Evolutionary conservation across 2,113 vertebrate genomes (phyloP), one percentile per base, ranked within the genome.

Genomic region (Bucco capensis): DNA sequence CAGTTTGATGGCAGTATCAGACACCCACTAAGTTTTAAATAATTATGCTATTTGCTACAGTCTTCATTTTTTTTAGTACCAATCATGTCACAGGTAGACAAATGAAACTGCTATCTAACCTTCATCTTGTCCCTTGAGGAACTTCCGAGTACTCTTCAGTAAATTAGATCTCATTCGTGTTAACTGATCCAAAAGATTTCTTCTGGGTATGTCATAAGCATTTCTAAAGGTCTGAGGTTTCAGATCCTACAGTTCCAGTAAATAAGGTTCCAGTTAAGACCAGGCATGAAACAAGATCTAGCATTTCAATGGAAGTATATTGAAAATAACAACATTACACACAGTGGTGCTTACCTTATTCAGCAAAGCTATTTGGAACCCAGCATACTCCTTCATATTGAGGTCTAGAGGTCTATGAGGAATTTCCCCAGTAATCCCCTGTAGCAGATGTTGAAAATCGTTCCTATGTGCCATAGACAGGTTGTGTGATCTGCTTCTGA

Each of bases 161-260:
- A 99, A 98, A 98, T 99, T 99, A 92, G 98, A 98, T 96, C 99
- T 98, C 99, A 99, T 99, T 90, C 99, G 97, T 88, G 98, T 99
- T 95, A 99, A 98, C 77, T 99, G 99, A 98, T 99, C 99, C 96
- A 99, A 96, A 96, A 99, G 98, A 96, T 98, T 99, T 90, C 98
- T 98, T 92, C 99, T 98, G 35, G 99, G 98, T 97, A 99, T 99
- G 94, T 99, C 99, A 95, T 99, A 99, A 7, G 99, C 98, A 96
- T 99, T 99, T 96, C 99, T 98, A 91, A 99, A 99, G 85, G 98
- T 98, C 96, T 99, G 99, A 66, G 99, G 99, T 96, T 99, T 99
- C 95, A 99, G 96, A 95, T 98, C 98, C 99, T 99, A 76, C 15
- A 42, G 60, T 96, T 92, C 77, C 97, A 95, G 95, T 42, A 97